Evolutionary conservation across 2,797 vertebrate genomes (phyloP).

Genomic region (Ceryle rudis): DNA sequence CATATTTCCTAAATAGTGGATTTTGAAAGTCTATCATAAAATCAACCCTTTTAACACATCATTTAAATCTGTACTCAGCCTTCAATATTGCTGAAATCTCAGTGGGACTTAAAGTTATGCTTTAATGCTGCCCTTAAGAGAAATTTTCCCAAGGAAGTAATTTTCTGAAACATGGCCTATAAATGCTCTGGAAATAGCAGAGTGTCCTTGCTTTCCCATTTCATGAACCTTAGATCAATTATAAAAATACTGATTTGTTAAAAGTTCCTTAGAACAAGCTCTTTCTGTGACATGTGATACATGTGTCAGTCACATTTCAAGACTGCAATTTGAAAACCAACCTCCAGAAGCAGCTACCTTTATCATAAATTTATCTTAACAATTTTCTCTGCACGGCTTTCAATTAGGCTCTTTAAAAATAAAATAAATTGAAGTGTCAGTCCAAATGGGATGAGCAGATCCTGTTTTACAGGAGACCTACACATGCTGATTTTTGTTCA

Average conservation of each 20-base stretch:
- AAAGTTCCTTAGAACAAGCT: neutral
- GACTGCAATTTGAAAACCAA: neutral
- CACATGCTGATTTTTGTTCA: neutral
- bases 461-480: neutral
- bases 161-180: neutral
- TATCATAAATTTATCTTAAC: neutral
- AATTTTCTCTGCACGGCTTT: slow-evolving; percentile 2
- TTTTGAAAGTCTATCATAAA: neutral
- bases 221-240: neutral
- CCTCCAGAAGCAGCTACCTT: neutral
- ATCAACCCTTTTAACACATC: neutral
- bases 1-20: neutral
- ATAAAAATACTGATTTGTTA: neutral
- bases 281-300: neutral
- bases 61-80: neutral
- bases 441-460: neutral
- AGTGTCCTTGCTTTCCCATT: neutral
- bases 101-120: neutral
- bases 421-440: neutral
- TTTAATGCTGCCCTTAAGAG: neutral
- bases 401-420: neutral
- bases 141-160: neutral
- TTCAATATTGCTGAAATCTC: neutral
- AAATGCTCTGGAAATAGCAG: neutral
- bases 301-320: neutral